These are phyloP conservation scores for Melolontha melolontha DNA, from an alignment of 2,888 invertebrate genomes.

Conservation along the genomic window DNA sequence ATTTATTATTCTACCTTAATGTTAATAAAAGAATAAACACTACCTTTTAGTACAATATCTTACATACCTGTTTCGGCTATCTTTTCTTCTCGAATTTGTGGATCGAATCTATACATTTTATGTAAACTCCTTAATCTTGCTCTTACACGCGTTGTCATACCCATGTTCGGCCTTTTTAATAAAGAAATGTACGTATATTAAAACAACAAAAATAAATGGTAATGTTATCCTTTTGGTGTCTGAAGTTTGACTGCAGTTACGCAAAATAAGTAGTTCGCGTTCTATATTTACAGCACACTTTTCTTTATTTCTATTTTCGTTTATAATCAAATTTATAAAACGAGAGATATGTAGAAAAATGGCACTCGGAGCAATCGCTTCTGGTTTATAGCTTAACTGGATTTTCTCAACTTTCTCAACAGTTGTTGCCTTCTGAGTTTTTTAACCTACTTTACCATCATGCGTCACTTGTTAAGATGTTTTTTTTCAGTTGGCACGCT, in stretches of 20 bases:
- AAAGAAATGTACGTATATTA: constrained; percentile 3
- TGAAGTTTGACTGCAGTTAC: constrained; percentile 17
- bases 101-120: constrained; percentile 73
- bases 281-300: constrained; percentile 36
- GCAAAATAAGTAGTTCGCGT: constrained; percentile 13
- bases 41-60: neutral
- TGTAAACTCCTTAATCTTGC: constrained; percentile 70
- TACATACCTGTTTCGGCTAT: constrained; percentile 76
- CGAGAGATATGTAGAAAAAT: constrained; percentile 8
- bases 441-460: constrained; percentile 27
- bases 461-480: constrained; percentile 24
- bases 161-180: constrained; percentile 65
- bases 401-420: constrained; percentile 10
- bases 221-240: constrained; percentile 16
- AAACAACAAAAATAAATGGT: constrained; percentile 12
- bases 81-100: constrained; percentile 74
- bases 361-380: constrained; percentile 7
- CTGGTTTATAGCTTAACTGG: neutral
- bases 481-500: constrained; percentile 33
- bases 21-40: too few relatives aligned
- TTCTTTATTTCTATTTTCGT: constrained; percentile 36
- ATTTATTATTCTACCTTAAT: too few relatives aligned
- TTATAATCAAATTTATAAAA: constrained; percentile 8
- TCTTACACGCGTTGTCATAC: constrained; percentile 78
- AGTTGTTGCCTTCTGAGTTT: constrained; percentile 2